A percentile compares a stretch with the other conserved stretches of the same genome.
Conservation (phyloP, 1,140 invertebrate species). For the Solenopsis fugax region DNA sequence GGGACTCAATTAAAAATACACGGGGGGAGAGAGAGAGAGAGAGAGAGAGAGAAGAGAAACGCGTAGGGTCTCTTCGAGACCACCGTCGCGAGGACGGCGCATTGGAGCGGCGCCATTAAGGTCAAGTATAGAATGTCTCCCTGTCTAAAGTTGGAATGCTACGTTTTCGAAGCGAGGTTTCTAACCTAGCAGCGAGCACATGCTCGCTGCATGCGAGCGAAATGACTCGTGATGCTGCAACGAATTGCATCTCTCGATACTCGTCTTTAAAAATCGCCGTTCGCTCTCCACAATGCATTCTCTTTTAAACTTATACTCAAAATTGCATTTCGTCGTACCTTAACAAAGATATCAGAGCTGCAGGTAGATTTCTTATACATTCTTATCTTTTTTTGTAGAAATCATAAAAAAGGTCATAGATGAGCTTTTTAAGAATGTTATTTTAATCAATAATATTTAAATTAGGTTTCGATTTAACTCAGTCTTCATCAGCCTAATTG, state of each 20-base stretch:
- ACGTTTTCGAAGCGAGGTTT: constrained; percentile 37
- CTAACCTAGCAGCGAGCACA: constrained; percentile 23
- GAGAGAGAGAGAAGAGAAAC: neutral
- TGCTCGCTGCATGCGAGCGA: constrained; percentile 48
- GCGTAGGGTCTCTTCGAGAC: constrained; percentile 27
- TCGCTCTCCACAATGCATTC: neutral
- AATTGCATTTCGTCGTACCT: too few relatives aligned
- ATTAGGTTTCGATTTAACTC: too few relatives aligned
- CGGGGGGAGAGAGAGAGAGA: neutral
- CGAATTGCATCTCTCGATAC: constrained; percentile 20
- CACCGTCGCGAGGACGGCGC: constrained; percentile 53
- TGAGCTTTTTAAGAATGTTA: too few relatives aligned
- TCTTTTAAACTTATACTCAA: too few relatives aligned
- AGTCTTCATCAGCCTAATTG: too few relatives aligned
- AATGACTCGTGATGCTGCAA: constrained; percentile 16
- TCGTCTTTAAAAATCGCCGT: constrained; percentile 9
- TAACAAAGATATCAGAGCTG: too few relatives aligned
- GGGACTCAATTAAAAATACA: constrained; percentile 15
- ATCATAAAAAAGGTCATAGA: too few relatives aligned
- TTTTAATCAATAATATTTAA: too few relatives aligned
- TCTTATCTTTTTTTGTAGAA: too few relatives aligned
- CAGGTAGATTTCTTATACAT: too few relatives aligned
- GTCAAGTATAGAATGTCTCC: constrained; percentile 71
- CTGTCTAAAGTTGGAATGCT: constrained; percentile 68
- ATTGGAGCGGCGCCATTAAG: constrained; percentile 70